Conservation (phyloP, 2,888 invertebrate species). For the Minunthozetes semirufus region DNA sequence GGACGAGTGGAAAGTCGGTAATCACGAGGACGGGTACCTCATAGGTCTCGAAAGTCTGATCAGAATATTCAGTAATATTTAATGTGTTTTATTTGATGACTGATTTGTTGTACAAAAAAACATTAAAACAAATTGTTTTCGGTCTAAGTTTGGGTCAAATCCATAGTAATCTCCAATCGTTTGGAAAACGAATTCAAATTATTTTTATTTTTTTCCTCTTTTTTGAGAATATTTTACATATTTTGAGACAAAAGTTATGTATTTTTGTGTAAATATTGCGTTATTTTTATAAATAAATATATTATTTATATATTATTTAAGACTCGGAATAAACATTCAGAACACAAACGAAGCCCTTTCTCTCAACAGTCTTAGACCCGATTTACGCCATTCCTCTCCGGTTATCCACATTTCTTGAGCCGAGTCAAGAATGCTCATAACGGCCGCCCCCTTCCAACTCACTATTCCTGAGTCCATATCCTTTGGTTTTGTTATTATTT, state of each 20-base stretch:
- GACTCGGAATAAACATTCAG: conserved; percentile 47
- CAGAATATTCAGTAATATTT: conserved; percentile 52
- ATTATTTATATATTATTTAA: neutral
- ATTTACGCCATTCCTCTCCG: conserved; percentile 74
- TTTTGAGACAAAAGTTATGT: too few species aligned
- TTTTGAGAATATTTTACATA: too few species aligned
- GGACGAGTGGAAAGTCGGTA: conserved; percentile 76
- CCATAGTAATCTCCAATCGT: conserved; percentile 5
- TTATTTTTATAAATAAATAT: too few species aligned
- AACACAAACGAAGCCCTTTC: conserved; percentile 77
- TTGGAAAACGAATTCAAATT: too few species aligned
- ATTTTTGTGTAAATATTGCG: neutral
- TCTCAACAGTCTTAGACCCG: conserved; percentile 72
- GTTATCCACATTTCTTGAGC: conserved; percentile 88
- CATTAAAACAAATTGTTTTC: neutral
- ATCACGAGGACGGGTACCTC: conserved; percentile 91
- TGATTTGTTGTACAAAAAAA: conserved; percentile 4
- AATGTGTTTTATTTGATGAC: neutral
- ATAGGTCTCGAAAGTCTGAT: conserved; percentile 87
- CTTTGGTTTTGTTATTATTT: conserved; percentile 81
- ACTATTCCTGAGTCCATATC: conserved; percentile 72
- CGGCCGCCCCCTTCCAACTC: conserved; percentile 84
- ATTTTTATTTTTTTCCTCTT: too few species aligned
- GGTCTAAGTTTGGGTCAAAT: too few species aligned
- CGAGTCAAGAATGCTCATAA: conserved; percentile 85